Evolutionary conservation across 1,140 invertebrate species (phyloP), one percentile per base, ranked within the genome.

Genomic region (Drosophila erecta): DNA sequence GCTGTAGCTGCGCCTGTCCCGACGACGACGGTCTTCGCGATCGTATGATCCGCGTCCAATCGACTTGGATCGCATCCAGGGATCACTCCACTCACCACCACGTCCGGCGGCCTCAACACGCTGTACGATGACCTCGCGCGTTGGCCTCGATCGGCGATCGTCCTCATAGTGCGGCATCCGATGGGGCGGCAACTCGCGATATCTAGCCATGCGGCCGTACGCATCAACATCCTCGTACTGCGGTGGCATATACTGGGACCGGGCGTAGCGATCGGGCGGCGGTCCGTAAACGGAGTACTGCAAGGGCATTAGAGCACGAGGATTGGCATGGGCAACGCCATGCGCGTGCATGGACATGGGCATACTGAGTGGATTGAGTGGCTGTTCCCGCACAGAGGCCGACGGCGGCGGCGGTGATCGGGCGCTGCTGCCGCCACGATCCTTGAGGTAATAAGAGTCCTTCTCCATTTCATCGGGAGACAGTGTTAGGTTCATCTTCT

Each of bases 31-130:
- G 0, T 90, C 85, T 3, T 80, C 78, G 0, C 76, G 79, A 37
- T 92, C 91, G 27, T 85, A 89, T 2, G 93, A 93, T 6, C 92
- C 91, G 0, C 93, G 92, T 33, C 93, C 93, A 40, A 93, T 93
- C 2, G 95, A 96, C 76, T 96, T 96, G 10, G 94, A 94, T 8
- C 96, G 93, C 96, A 97, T 97, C 97, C 97, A 98, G 1, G 97
- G 97, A 93, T 98, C 97, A 22, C 96, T 96, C 97, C 97, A 98
- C 87, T 98, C 97, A 89, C 98, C 97, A 6, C 94, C 95, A 70
- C 96, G 93, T 2, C 93, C 93, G 4, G 93, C 91, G 37, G 93
- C 92, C 70, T 96, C 95, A 11, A 95, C 94, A 7, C 95, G 94
- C 80, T 96, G 95, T 2, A 96, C 95, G 50, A 96, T 96, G 0